A percentile compares a stretch with the other conserved stretches of the same genome.
phyloP scores from a whole-genome alignment of 2,797 vertebrate genomes.

The Philypnodon macrostomus region DNA sequence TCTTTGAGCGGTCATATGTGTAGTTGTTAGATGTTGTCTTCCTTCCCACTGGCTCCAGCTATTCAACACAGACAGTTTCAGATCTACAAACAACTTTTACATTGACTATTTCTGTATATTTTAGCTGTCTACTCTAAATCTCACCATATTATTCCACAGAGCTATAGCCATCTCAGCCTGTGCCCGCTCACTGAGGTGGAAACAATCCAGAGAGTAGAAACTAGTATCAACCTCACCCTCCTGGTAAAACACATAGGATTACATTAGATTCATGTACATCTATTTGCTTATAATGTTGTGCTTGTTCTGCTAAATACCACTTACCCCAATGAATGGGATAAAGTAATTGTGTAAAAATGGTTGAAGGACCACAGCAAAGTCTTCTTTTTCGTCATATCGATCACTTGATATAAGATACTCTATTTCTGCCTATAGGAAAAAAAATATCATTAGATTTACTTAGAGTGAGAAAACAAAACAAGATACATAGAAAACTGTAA shows the following conservation, averaged over 20 bases:
- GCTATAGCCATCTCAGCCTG: constrained; percentile 87
- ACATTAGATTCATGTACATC: neutral
- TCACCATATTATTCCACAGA: constrained; percentile 95
- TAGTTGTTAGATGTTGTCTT: constrained; percentile 88
- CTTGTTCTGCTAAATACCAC: constrained; percentile 34
- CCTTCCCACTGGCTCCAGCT: constrained; percentile 85
- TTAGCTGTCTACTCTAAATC: neutral
- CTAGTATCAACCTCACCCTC: constrained; percentile 71
- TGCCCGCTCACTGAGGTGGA: constrained; percentile 82
- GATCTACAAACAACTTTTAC: constrained; percentile 14
- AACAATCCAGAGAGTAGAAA: constrained; percentile 88
- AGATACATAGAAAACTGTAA: too few relatives aligned
- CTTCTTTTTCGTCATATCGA: constrained; percentile 76
- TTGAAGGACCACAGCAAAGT: constrained; percentile 84
- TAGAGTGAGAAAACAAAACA: neutral
- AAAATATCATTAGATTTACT: neutral
- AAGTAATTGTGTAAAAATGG: constrained; percentile 81
- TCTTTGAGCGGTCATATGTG: constrained; percentile 80
- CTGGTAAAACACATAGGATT: constrained; percentile 57
- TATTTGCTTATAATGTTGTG: neutral
- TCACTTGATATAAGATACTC: constrained; percentile 65
- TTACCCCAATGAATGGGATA: constrained; percentile 77
- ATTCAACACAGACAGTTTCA: constrained; percentile 26
- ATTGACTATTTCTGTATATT: neutral
- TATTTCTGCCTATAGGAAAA: constrained; percentile 49